Evolutionary conservation across 2,888 invertebrate genomes (phyloP).

Genomic region (Pinctada fucata): DNA sequence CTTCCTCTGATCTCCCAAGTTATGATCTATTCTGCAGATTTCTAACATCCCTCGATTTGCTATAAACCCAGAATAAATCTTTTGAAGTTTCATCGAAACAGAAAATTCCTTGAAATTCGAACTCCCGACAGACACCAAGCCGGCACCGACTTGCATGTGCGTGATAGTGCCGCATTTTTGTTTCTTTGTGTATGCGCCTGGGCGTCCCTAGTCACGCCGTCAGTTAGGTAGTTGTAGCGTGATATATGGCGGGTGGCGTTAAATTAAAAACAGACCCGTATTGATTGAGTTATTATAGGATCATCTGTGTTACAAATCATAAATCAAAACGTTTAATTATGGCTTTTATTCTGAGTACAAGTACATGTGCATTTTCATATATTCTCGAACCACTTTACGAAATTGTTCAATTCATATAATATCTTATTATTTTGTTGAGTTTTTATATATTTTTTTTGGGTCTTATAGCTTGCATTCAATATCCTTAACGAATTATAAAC

Average conservation of each 20-base stretch:
- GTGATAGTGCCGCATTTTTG: background rate
- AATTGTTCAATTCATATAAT: no score
- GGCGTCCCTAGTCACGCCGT: background rate
- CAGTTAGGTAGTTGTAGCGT: background rate
- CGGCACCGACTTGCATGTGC: background rate
- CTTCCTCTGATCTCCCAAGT: background rate
- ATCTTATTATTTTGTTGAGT: no score
- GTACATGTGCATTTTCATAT: no score
- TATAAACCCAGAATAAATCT: slow-evolving; percentile 24
- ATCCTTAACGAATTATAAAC: no score
- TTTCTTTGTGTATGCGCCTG: background rate
- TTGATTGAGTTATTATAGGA: no score
- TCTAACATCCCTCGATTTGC: slow-evolving; percentile 23
- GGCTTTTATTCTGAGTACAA: no score
- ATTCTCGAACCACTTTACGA: no score
- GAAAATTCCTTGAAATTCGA: slow-evolving; percentile 33
- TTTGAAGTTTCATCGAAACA: slow-evolving; percentile 32
- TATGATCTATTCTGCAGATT: slow-evolving; percentile 26
- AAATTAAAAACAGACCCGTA: background rate
- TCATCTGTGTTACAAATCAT: no score
- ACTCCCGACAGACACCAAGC: background rate
- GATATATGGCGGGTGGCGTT: background rate
- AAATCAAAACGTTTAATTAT: no score
- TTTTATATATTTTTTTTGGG: no score
- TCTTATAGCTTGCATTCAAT: no score